Conservation (phyloP, 2,113 vertebrate genomes). For the Aphyosemion australe region DNA sequence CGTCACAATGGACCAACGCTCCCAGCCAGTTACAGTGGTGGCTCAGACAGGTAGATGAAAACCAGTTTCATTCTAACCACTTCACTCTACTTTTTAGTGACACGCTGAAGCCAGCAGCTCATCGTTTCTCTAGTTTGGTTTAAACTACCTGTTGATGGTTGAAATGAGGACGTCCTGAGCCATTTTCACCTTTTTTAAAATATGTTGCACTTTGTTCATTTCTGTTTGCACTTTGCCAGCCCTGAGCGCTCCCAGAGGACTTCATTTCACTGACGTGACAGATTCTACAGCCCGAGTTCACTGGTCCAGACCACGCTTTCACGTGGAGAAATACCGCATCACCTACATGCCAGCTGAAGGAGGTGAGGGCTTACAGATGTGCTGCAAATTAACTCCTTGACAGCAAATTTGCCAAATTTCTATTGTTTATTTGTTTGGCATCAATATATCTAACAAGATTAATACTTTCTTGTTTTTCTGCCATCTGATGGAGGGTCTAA, state of each 20-base stretch:
- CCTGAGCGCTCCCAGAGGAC: constrained; percentile 84
- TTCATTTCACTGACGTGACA: constrained; percentile 88
- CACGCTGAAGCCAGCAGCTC: constrained; percentile 2
- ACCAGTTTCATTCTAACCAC: constrained; percentile 13
- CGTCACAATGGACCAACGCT: constrained; percentile 85
- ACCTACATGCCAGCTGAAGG: constrained; percentile 84
- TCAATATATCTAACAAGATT: too few species aligned
- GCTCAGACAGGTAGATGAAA: constrained; percentile 88
- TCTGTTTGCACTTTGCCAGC: constrained; percentile 65
- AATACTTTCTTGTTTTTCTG: too few species aligned
- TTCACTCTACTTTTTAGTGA: background rate
- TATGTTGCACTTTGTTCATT: constrained; percentile 14
- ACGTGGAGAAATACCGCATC: constrained; percentile 86
- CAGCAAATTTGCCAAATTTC: too few species aligned
- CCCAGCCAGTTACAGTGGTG: constrained; percentile 84
- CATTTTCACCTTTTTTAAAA: background rate
- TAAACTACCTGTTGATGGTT: constrained; percentile 11
- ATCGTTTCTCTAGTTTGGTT: constrained; percentile 31
- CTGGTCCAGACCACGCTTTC: constrained; percentile 82
- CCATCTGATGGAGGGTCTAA: too few species aligned
- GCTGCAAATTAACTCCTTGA: too few species aligned
- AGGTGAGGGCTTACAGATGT: constrained; percentile 74
- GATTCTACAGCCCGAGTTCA: constrained; percentile 85
- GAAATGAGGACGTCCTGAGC: too few species aligned
- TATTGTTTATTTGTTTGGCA: too few species aligned